A percentile compares a stretch with the other conserved stretches of the same genome.
These are phyloP conservation scores for Pao palembangensis DNA, from an alignment of 2,113 vertebrate genomes.

Conservation along the genomic window DNA sequence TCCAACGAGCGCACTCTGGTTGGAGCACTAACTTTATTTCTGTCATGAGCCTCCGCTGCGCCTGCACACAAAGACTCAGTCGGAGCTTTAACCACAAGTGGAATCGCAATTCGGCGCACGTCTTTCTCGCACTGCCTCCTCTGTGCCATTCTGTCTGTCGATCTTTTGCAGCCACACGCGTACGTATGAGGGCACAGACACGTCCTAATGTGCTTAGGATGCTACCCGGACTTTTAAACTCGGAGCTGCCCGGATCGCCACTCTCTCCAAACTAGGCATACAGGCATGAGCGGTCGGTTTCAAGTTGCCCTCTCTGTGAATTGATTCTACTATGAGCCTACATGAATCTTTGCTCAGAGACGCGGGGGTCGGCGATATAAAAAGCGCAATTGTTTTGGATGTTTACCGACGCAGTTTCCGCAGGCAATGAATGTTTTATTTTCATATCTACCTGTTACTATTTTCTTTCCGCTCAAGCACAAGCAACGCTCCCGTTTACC, in stretches of 20 bases:
- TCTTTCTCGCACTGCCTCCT: not conserved
- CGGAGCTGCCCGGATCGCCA: conserved; percentile 75
- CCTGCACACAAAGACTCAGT: conserved; percentile 51
- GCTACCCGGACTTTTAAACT: conserved; percentile 78
- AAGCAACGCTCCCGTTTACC: not conserved
- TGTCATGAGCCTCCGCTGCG: conserved; percentile 45
- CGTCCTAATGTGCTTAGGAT: conserved; percentile 73
- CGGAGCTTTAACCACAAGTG: conserved; percentile 20
- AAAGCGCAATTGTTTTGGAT: too few species aligned
- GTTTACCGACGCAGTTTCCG: not conserved
- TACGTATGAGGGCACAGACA: conserved; percentile 56
- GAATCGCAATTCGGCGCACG: conserved; percentile 47
- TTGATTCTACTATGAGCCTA: conserved; percentile 84
- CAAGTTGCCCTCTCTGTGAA: conserved; percentile 83
- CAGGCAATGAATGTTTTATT: fast-evolving
- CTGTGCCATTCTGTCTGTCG: not conserved
- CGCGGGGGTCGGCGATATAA: conserved; percentile 48
- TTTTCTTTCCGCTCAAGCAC: too few species aligned
- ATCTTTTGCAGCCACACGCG: conserved; percentile 49
- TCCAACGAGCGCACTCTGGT: conserved; percentile 31
- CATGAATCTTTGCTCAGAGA: conserved; percentile 56
- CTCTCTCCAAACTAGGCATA: conserved; percentile 72
- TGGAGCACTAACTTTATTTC: conserved; percentile 57
- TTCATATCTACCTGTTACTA: fast-evolving
- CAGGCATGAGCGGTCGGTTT: conserved; percentile 76